These are phyloP conservation scores for Dorcus parallelipipedus DNA, from an alignment of 2,888 invertebrate species.

Conservation along the genomic window DNA sequence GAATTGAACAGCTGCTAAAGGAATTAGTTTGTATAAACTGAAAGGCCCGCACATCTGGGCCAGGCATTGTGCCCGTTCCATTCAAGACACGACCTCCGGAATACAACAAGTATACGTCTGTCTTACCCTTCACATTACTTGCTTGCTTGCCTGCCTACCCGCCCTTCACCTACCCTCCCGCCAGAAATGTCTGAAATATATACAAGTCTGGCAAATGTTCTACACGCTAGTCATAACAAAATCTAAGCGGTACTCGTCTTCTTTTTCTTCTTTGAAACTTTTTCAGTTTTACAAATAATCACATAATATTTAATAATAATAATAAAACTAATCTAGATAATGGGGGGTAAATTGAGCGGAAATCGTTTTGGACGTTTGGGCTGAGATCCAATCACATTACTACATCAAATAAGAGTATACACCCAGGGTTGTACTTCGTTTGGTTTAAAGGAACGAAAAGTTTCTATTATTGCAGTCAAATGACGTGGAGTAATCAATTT, in stretches of 20 bases:
- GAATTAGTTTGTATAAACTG: conserved; percentile 17
- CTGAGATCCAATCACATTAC: too few species aligned
- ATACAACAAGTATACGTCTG: neutral
- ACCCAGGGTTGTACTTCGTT: too few species aligned
- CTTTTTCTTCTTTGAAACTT: too few species aligned
- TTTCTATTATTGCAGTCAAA: too few species aligned
- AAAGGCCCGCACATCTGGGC: conserved; percentile 21
- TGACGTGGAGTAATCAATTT: too few species aligned
- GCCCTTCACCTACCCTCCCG: neutral
- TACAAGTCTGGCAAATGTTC: neutral
- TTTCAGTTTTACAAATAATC: too few species aligned
- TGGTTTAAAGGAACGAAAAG: too few species aligned
- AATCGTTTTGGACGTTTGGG: too few species aligned
- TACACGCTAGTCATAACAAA: neutral
- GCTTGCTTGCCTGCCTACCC: neutral
- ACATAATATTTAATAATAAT: too few species aligned
- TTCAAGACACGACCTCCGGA: conserved; percentile 2
- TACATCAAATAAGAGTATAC: too few species aligned
- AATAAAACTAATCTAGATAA: too few species aligned
- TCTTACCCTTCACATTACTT: neutral
- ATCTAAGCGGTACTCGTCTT: neutral
- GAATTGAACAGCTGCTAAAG: conserved; percentile 18
- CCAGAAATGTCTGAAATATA: neutral
- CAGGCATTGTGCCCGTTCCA: conserved; percentile 11
- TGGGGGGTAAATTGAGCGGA: too few species aligned